Evolutionary conservation across 2,113 vertebrate species (phyloP).

Genomic region (Drymodes brunneopygia): DNA sequence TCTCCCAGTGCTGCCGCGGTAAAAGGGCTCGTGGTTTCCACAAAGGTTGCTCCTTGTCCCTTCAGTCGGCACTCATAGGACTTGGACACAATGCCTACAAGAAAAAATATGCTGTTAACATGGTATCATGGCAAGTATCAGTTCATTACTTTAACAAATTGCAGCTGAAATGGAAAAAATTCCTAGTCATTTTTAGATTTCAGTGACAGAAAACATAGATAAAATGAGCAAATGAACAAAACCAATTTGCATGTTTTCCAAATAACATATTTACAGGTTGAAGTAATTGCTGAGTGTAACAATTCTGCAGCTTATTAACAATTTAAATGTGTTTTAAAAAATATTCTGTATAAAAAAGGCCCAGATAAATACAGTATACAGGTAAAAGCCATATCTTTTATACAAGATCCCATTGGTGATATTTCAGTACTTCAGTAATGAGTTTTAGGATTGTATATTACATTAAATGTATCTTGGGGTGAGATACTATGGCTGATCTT

Average conservation of each 20-base stretch:
- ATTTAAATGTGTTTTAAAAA: constrained; percentile 37
- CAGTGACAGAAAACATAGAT: constrained; percentile 28
- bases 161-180: not conserved
- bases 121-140: not conserved
- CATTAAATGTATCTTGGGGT: not conserved
- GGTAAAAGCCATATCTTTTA: constrained; percentile 14
- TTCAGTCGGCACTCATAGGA: constrained; percentile 96
- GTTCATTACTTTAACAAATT: not conserved
- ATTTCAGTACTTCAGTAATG: not conserved
- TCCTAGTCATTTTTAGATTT: not conserved
- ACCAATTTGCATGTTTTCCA: constrained; percentile 36
- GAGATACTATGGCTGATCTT: constrained; percentile 3
- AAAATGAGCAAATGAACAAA: constrained; percentile 20
- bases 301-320: constrained; percentile 42
- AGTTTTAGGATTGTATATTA: not conserved
- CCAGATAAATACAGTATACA: not conserved
- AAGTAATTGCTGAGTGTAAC: constrained; percentile 46
- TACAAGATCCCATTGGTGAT: not conserved
- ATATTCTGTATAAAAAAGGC: not conserved
- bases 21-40: constrained; percentile 80
- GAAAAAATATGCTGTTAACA: not conserved
- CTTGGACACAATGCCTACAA: constrained; percentile 94
- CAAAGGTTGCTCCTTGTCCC: constrained; percentile 93
- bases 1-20: constrained; percentile 68
- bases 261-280: constrained; percentile 45